phyloP scores from a whole-genome alignment of 2,113 vertebrate species.

The Dunckerocampus dactyliophorus region DNA sequence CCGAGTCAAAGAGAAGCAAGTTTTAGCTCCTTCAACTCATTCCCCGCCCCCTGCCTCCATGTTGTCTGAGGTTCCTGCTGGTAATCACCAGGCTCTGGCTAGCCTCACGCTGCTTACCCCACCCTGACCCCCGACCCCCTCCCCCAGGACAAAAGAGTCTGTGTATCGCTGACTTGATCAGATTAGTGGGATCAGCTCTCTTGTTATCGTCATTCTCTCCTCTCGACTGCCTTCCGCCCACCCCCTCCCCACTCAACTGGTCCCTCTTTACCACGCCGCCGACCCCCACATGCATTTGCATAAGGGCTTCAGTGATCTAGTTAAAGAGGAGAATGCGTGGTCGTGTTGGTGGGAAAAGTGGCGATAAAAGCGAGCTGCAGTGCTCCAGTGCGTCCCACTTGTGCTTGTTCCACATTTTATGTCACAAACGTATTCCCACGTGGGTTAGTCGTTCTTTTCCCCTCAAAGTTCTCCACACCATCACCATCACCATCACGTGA shows the following conservation, averaged over 20 bases:
- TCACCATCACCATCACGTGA: too few relatives aligned
- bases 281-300: constrained; percentile 35
- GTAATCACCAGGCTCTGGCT: constrained; percentile 17
- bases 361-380: neutral
- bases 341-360: constrained; percentile 24
- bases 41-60: neutral
- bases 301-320: constrained; percentile 30
- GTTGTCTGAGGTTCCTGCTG: constrained; percentile 22
- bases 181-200: constrained; percentile 48
- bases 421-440: too few relatives aligned
- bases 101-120: neutral
- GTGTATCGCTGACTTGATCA: constrained; percentile 53
- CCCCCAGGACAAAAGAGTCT: constrained; percentile 36
- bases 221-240: too few relatives aligned
- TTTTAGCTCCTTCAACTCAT: neutral
- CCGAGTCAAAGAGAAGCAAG: neutral
- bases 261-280: constrained; percentile 20
- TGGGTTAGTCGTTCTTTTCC: too few relatives aligned
- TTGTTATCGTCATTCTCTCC: constrained; percentile 33
- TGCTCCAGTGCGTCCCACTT: constrained; percentile 1
- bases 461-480: too few relatives aligned
- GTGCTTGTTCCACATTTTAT: neutral
- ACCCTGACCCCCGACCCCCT: constrained; percentile 18
- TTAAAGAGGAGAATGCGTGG: constrained; percentile 24
- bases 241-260: constrained; percentile 8